These are phyloP conservation scores for Rhinogobio ventralis DNA, from an alignment of 2,797 vertebrate genomes.

Conservation along the genomic window DNA sequence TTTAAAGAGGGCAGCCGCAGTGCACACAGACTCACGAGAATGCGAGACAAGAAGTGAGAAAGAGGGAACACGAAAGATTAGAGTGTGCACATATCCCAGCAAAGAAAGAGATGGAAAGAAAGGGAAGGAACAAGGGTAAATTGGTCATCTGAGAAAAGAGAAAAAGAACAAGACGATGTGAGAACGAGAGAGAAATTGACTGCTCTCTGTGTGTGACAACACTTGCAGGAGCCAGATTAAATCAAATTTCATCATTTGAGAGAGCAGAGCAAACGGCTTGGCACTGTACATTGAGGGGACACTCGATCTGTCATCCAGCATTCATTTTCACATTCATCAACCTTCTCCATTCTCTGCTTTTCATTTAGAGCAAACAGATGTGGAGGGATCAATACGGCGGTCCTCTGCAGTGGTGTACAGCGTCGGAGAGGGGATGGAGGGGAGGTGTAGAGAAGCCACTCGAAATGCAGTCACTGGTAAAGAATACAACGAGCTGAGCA, in stretches of 20 bases:
- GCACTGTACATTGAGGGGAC: constrained; percentile 60
- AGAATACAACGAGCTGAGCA: not conserved
- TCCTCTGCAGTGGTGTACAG: constrained; percentile 53
- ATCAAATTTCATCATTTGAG: constrained; percentile 74
- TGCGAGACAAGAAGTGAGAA: not conserved
- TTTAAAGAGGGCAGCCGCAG: constrained; percentile 4
- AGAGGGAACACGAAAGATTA: not conserved
- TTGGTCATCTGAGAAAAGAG: constrained; percentile 25
- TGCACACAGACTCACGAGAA: constrained; percentile 11
- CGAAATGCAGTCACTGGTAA: not conserved
- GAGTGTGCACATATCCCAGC: constrained; percentile 2
- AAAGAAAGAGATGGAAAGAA: not conserved
- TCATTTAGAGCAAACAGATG: constrained; percentile 65
- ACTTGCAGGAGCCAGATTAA: constrained; percentile 64
- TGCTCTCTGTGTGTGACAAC: constrained; percentile 65
- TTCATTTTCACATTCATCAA: constrained; percentile 70
- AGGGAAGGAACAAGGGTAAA: constrained; percentile 17
- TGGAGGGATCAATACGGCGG: constrained; percentile 57
- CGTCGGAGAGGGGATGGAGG: not conserved
- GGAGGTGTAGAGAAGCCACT: not conserved
- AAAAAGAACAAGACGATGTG: constrained; percentile 43
- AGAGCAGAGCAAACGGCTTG: constrained; percentile 61
- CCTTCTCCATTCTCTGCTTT: constrained; percentile 58
- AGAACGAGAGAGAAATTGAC: constrained; percentile 63
- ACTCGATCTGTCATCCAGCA: constrained; percentile 67